These are phyloP conservation scores for Hemicrepidius hirtus DNA, from an alignment of 2,888 invertebrate genomes.

Conservation along the genomic window DNA sequence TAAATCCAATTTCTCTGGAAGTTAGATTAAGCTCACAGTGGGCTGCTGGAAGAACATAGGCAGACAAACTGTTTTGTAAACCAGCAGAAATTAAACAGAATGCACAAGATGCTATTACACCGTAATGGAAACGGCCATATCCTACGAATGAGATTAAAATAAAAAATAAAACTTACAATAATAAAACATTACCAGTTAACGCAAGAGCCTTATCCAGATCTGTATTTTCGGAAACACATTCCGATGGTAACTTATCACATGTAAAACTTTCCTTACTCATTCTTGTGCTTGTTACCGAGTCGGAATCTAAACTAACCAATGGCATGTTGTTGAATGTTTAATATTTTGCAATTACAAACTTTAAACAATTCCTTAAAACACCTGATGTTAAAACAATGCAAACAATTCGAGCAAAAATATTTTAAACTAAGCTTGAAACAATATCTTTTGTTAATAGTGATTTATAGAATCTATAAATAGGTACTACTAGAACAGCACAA, in stretches of 20 bases:
- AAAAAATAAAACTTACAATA: not conserved
- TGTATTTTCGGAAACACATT: constrained; percentile 1
- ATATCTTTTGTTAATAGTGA: constrained; percentile 22
- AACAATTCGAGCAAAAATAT: not conserved
- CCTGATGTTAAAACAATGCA: not conserved
- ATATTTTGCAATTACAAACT: constrained; percentile 10
- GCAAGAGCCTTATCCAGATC: constrained; percentile 16
- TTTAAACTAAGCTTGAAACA: not conserved
- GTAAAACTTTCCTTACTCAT: not conserved
- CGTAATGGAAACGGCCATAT: constrained; percentile 81
- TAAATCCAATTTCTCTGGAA: constrained; percentile 80
- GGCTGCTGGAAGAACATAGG: constrained; percentile 84
- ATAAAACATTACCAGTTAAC: constrained; percentile 14
- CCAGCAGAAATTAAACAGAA: constrained; percentile 78
- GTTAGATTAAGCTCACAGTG: constrained; percentile 81
- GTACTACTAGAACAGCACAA: too few species aligned
- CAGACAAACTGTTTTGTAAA: constrained; percentile 80
- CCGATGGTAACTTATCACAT: not conserved
- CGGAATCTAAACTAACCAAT: not conserved
- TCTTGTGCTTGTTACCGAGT: constrained; percentile 1
- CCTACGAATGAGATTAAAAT: constrained; percentile 71
- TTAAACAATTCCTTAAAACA: constrained; percentile 16
- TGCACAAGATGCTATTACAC: constrained; percentile 79
- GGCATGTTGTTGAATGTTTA: constrained; percentile 5
- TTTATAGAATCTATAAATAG: constrained; percentile 1